Evolutionary conservation across 2,888 invertebrate species (phyloP), one percentile per base, ranked within the genome.

Genomic region (Phalangium opilio): DNA sequence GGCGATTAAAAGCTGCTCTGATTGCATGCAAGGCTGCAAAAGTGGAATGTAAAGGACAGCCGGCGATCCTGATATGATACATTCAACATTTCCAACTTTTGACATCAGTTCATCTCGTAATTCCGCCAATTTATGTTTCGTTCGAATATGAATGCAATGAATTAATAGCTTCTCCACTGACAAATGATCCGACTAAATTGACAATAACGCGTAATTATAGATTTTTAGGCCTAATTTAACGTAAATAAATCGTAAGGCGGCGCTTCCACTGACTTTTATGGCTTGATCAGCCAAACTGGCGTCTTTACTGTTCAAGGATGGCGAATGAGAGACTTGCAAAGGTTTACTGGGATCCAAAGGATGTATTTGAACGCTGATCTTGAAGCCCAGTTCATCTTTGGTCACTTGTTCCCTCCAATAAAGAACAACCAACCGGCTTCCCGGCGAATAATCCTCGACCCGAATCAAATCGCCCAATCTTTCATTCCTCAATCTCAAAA

Each of bases 151-250:
- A 57, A 95, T 90, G 0, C 93, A 93, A 64, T 91, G 90, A 5
- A 93, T 90, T 34, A 95, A 72, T 45, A 95, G 71, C 34, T 89
- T 79, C 70, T 95, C 95, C 78, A 95, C 84, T 4, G 91, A 90
- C n/a, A 95, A 73, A 60, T 85, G 79, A 67, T 90, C 89, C 19
- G 86, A 85, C 57, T 85, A 76, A 33, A 27, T 27, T 27, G 8
- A 27, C 27, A 27, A 27, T 7, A 27, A 27, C 8, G 27, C 5
- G 27, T 27, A 27, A 8, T 7, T 27, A 7, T 8, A 27, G 8
- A 27, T 27, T 27, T 27, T 8, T 27, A 27, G 8, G 17, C 17
- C 20, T 20, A 42, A 20, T 21, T 41, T 38, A 14, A 38, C 14
- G 7, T 38, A 11, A 11, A 34, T 34, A 12, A 12, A 34, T 34